phyloP scores from a whole-genome alignment of 2,797 vertebrate genomes.

The Anas capensis region DNA sequence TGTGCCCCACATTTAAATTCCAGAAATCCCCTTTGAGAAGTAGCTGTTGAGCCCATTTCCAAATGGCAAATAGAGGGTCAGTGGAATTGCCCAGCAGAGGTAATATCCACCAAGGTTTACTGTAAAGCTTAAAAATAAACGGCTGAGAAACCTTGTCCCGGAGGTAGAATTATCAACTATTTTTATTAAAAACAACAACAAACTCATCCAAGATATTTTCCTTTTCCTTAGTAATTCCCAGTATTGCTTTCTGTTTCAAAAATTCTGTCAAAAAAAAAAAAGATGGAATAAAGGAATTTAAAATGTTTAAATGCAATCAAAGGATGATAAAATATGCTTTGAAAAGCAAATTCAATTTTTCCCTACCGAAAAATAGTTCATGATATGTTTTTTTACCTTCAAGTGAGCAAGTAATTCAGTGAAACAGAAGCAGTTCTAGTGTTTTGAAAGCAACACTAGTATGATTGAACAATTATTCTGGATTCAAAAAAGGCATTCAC shows the following conservation, averaged over 20 bases:
- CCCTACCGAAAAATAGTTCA: not conserved
- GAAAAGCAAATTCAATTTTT: not conserved
- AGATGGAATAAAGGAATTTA: not conserved
- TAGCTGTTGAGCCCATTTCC: not conserved
- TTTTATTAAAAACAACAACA: not conserved
- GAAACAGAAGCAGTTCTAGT: not conserved
- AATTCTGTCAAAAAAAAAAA: not conserved
- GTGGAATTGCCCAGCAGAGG: not conserved
- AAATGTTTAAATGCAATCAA: slow-evolving; percentile 10
- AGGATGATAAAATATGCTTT: not conserved
- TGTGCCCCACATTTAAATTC: not conserved
- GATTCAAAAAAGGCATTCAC: not conserved
- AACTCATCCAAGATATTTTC: not conserved
- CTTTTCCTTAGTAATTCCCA: not conserved
- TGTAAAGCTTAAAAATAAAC: not conserved
- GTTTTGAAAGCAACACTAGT: not conserved
- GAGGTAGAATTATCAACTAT: not conserved
- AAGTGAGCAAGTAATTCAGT: not conserved
- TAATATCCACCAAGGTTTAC: not conserved
- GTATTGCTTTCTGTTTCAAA: not conserved
- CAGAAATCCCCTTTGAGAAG: not conserved
- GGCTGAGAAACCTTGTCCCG: not conserved
- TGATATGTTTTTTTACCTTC: not conserved
- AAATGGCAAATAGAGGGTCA: not conserved
- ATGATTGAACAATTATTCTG: not conserved